A percentile compares a stretch with the other conserved stretches of the same genome.
These are phyloP conservation scores for Smutsia gigantea DNA, from an alignment of 2,797 vertebrate genomes.

Conservation along the genomic window DNA sequence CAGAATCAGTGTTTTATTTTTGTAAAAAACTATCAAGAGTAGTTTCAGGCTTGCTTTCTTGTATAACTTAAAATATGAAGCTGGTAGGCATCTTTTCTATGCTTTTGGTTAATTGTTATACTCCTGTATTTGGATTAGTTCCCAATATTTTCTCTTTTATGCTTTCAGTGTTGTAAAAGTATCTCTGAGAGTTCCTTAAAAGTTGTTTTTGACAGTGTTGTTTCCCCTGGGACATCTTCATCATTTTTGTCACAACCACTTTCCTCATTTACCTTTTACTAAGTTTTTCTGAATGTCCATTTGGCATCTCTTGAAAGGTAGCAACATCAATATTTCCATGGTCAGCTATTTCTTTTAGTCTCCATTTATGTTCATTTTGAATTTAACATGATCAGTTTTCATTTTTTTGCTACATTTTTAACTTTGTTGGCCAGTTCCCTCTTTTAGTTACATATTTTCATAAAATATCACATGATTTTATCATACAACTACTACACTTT, in stretches of 20 bases:
- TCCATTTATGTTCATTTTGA: background rate
- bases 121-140: background rate
- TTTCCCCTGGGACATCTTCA: background rate
- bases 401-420: constrained; percentile 15
- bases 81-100: background rate
- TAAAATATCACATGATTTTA: background rate
- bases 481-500: background rate
- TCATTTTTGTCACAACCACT: background rate
- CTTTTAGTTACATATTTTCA: background rate
- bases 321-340: background rate
- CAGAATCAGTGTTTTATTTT: background rate
- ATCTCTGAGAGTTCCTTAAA: background rate
- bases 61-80: background rate
- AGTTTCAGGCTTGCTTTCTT: background rate
- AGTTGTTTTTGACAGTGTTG: background rate
- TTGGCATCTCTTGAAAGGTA: background rate
- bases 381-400: constrained; percentile 22
- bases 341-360: background rate
- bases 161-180: constrained; percentile 18
- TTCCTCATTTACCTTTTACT: constrained; percentile 11
- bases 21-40: background rate
- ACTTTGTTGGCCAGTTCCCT: background rate
- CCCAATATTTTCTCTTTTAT: constrained; percentile 9
- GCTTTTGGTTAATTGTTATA: background rate
- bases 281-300: background rate